Conservation (phyloP, 2,113 vertebrate species). For the Sminthopsis crassicaudata region DNA sequence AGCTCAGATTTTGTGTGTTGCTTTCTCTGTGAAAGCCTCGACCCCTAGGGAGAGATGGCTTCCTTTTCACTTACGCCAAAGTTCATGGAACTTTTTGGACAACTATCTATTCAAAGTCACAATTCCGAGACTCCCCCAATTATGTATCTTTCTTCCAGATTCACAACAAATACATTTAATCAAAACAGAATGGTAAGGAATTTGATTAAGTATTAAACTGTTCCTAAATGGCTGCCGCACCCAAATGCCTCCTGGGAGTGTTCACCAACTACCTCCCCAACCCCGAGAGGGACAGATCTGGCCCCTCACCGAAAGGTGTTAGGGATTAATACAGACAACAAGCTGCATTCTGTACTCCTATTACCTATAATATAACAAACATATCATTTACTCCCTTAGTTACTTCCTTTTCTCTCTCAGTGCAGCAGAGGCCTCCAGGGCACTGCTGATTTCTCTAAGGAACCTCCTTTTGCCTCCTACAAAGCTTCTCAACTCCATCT, state of each 20-base stretch:
- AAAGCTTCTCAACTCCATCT: not conserved
- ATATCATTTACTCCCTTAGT: not conserved
- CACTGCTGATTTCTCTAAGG: not conserved
- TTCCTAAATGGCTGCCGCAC: not conserved
- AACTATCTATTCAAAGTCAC: not conserved
- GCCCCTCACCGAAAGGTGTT: not conserved
- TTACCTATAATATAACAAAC: not conserved
- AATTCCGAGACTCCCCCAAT: not conserved
- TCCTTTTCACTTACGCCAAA: not conserved
- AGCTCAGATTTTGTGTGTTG: not conserved
- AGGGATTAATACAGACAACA: not conserved
- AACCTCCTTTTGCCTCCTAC: not conserved
- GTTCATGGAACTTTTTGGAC: not conserved
- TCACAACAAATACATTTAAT: not conserved
- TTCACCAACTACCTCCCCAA: not conserved
- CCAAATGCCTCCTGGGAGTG: not conserved
- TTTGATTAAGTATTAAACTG: not conserved
- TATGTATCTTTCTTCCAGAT: not conserved
- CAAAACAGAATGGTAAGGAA: not conserved
- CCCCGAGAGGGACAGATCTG: not conserved
- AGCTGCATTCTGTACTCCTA: not conserved
- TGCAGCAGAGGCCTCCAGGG: not conserved
- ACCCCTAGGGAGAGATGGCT: not conserved
- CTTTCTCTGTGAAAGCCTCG: not conserved
- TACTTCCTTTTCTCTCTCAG: not conserved